These are phyloP conservation scores for Margarornis squamiger DNA, from an alignment of 2,797 vertebrate genomes.

Conservation along the genomic window DNA sequence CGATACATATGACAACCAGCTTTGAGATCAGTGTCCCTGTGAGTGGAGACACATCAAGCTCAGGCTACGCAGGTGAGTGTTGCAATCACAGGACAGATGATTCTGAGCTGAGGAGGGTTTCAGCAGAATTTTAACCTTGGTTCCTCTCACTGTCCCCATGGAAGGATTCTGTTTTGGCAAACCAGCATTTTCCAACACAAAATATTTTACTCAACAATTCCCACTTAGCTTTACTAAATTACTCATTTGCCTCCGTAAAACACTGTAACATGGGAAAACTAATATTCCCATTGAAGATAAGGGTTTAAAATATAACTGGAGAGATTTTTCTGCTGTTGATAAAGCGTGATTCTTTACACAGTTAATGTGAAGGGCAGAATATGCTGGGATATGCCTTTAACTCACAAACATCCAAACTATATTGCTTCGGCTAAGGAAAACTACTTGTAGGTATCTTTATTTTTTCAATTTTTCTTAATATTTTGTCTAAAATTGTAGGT, in stretches of 20 bases:
- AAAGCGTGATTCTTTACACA: background rate
- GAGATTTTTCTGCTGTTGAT: background rate
- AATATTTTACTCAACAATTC: background rate
- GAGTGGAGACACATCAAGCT: fast-evolving
- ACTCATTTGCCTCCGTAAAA: background rate
- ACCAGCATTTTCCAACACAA: background rate
- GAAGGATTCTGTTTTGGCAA: conserved; percentile 2
- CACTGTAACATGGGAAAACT: background rate
- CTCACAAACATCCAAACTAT: background rate
- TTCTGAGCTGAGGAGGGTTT: background rate
- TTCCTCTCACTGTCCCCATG: background rate
- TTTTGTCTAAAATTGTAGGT: background rate
- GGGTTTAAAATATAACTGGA: conserved; percentile 9
- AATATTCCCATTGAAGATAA: background rate
- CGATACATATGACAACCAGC: fast-evolving
- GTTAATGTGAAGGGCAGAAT: background rate
- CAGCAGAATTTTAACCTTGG: background rate
- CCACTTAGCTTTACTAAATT: background rate
- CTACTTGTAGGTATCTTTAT: background rate
- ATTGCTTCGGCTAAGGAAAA: background rate
- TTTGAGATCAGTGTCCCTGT: background rate
- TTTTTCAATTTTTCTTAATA: background rate
- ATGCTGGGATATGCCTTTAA: background rate
- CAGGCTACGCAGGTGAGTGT: background rate
- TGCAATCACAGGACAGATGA: background rate